These are phyloP conservation scores for Mesochorus sp. DNA, from an alignment of 2,888 invertebrate genomes.

Conservation along the genomic window DNA sequence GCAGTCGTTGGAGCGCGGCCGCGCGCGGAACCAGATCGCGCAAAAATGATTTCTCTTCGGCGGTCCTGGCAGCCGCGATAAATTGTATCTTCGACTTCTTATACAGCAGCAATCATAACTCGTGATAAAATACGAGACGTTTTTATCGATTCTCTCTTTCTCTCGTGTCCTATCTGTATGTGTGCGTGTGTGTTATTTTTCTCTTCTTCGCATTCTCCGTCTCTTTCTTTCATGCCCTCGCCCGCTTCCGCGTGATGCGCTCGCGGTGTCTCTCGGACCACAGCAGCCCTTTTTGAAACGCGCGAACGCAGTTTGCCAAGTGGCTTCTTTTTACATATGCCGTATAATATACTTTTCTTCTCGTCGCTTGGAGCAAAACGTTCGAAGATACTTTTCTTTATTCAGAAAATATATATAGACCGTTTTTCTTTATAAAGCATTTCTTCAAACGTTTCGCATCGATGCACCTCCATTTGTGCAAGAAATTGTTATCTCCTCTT, in stretches of 20 bases:
- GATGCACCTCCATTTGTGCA: conserved; percentile 4
- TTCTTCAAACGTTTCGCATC: conserved; percentile 18
- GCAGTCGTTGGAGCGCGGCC: conserved; percentile 63
- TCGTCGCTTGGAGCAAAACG: conserved; percentile 45
- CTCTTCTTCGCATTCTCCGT: conserved; percentile 19
- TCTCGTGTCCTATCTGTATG: conserved; percentile 64
- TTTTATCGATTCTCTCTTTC: conserved; percentile 63
- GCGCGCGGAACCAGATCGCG: conserved; percentile 70
- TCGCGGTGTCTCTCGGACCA: conserved; percentile 4
- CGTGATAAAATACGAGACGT: conserved; percentile 75
- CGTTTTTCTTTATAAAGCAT: conserved; percentile 2
- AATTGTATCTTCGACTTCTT: conserved; percentile 74
- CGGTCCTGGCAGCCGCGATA: conserved; percentile 71
- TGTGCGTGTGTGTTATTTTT: conserved; percentile 40
- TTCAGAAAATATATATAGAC: not conserved
- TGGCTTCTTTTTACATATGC: conserved; percentile 30
- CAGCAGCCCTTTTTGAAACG: conserved; percentile 14
- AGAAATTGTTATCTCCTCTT: not conserved
- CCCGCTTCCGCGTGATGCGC: conserved; percentile 44
- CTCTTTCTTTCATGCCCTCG: conserved; percentile 26
- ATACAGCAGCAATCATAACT: conserved; percentile 76
- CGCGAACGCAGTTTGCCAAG: conserved; percentile 21
- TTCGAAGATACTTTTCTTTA: conserved; percentile 30
- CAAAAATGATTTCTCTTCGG: conserved; percentile 76
- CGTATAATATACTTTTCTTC: conserved; percentile 10